Conservation (phyloP, 2,888 invertebrate species). For the Melinopterus prodromus region DNA sequence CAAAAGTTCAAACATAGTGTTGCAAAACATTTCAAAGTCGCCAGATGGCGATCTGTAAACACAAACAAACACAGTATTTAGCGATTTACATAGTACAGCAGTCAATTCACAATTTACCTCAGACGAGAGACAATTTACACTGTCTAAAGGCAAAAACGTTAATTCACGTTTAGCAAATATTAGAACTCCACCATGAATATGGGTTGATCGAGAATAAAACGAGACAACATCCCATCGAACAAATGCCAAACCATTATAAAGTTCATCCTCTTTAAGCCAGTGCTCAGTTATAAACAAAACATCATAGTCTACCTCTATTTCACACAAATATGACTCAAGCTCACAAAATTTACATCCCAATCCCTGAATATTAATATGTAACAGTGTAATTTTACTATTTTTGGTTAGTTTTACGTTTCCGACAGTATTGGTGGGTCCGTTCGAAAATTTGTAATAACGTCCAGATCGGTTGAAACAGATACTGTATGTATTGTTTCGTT, state of each 20-base stretch:
- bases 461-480: too few relatives aligned
- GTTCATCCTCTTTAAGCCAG: neutral
- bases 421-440: too few relatives aligned
- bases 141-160: neutral
- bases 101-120: neutral
- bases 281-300: neutral
- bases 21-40: neutral
- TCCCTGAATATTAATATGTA: neutral
- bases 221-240: neutral
- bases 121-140: neutral
- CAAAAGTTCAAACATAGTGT: neutral
- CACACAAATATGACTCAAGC: neutral
- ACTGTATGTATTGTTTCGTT: too few relatives aligned
- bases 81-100: neutral
- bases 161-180: neutral
- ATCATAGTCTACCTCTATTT: neutral
- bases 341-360: neutral
- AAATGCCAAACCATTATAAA: neutral
- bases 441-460: too few relatives aligned
- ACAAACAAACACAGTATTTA: neutral
- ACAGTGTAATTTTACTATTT: neutral
- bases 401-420: too few relatives aligned
- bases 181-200: neutral
- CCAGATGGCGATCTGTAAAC: neutral
- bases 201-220: neutral